Evolutionary conservation across 2,888 invertebrate genomes (phyloP).

Genomic region (Lasioglossum lativentre): DNA sequence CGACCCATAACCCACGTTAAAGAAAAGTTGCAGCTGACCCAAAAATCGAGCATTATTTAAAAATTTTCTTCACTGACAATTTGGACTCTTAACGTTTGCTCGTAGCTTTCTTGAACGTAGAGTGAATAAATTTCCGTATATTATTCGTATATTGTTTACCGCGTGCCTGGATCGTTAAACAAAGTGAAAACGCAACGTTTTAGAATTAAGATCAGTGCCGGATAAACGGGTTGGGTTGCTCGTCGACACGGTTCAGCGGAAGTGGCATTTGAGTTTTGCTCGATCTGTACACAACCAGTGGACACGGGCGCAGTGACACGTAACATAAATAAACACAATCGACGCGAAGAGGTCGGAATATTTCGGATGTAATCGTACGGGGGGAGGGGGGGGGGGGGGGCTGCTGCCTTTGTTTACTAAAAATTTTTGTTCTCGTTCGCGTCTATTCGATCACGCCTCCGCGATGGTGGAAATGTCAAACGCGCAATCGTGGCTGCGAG

Average conservation of each 20-base stretch:
- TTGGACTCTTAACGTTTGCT: too few species aligned
- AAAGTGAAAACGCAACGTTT: neutral
- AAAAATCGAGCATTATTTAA: neutral
- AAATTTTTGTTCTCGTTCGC: neutral
- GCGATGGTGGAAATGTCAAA: conserved; percentile 3
- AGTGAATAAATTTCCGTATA: neutral
- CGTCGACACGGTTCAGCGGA: neutral
- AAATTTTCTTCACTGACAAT: too few species aligned
- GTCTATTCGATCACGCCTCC: neutral
- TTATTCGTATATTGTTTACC: neutral
- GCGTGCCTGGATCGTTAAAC: neutral
- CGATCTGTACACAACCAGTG: neutral
- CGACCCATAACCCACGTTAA: neutral
- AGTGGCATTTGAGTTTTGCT: conserved; percentile 8
- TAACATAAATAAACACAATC: neutral
- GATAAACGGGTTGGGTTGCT: neutral
- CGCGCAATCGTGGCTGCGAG: neutral
- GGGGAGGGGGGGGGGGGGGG: too few species aligned
- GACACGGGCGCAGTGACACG: neutral
- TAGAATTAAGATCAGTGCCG: neutral
- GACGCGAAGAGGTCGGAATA: neutral
- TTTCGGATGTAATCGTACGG: neutral
- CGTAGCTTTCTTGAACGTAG: neutral
- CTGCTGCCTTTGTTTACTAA: too few species aligned
- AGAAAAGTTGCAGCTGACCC: neutral